Evolutionary conservation across 2,888 invertebrate genomes (phyloP).

Genomic region (Macrostomum cliftonense): DNA sequence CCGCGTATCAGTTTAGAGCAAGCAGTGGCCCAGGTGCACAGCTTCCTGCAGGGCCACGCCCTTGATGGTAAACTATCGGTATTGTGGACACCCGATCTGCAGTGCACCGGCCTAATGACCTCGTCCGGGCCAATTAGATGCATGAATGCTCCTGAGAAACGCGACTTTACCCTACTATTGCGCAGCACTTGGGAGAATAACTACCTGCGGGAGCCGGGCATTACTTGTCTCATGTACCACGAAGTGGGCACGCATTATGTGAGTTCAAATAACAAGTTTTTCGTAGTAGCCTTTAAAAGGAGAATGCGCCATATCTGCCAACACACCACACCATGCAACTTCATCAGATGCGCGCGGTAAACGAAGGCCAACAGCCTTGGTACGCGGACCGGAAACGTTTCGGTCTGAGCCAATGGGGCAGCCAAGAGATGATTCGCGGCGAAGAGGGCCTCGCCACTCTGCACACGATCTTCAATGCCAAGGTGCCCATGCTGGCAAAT

Average conservation of each 20-base stretch:
- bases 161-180: slow-evolving; percentile 28
- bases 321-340: no score
- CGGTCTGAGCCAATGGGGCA: slow-evolving; percentile 20
- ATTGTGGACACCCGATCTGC: background rate
- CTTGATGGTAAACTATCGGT: background rate
- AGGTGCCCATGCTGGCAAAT: slow-evolving; percentile 24
- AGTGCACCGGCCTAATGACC: slow-evolving; percentile 28
- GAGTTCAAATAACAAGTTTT: no score
- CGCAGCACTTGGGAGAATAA: slow-evolving; percentile 25
- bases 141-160: slow-evolving; percentile 24
- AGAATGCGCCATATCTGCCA: no score
- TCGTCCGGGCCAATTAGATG: slow-evolving; percentile 27
- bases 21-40: background rate
- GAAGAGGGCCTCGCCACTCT: slow-evolving; percentile 34
- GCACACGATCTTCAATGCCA: slow-evolving; percentile 26
- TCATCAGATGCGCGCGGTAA: slow-evolving; percentile 28
- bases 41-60: background rate
- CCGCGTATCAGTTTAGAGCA: background rate
- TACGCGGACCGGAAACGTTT: slow-evolving; percentile 27
- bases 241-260: slow-evolving; percentile 37
- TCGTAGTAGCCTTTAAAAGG: no score
- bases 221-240: slow-evolving; percentile 29
- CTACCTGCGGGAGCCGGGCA: slow-evolving; percentile 26
- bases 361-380: slow-evolving; percentile 35
- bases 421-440: slow-evolving; percentile 22